Percentiles rank a stretch among this genome's conserved stretches.
Evolutionary conservation across 2,888 invertebrate species (phyloP).

Genomic region (Alcis repandata): DNA sequence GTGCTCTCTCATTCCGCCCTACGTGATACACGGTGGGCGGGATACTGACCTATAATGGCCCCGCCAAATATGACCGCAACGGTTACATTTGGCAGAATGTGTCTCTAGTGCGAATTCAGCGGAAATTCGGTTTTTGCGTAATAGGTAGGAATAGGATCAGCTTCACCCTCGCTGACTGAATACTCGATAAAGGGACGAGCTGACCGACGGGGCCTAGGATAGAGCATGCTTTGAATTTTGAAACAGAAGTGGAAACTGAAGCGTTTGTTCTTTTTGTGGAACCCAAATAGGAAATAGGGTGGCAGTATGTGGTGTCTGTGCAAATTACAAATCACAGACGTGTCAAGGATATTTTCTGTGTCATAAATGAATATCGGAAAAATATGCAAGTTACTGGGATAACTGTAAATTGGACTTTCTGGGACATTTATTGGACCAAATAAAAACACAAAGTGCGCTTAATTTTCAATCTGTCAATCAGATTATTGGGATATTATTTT

Average conservation of each 20-base stretch:
- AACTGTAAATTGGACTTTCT: too few relatives aligned
- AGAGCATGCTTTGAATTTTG: conserved; percentile 17
- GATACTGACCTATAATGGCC: background rate
- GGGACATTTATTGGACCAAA: too few relatives aligned
- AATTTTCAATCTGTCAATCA: too few relatives aligned
- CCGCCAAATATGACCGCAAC: conserved; percentile 16
- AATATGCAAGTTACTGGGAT: too few relatives aligned
- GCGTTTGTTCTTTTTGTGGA: background rate
- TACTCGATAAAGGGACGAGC: conserved; percentile 15
- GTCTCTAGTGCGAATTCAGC: conserved; percentile 21
- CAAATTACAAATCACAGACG: too few relatives aligned
- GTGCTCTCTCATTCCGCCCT: background rate
- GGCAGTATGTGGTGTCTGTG: too few relatives aligned
- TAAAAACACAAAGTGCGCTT: too few relatives aligned
- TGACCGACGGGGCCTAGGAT: background rate
- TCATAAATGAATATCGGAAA: too few relatives aligned
- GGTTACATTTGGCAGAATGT: conserved; percentile 14
- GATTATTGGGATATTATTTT: too few relatives aligned
- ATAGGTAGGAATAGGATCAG: conserved; percentile 11
- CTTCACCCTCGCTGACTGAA: conserved; percentile 10
- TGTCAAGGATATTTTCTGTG: too few relatives aligned
- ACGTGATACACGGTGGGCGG: background rate
- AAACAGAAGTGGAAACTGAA: conserved; percentile 12
- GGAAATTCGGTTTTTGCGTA: conserved; percentile 24
- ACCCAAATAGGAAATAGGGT: background rate